A percentile compares a stretch with the other conserved stretches of the same genome.
Conservation (phyloP, 2,113 vertebrate genomes). For the Varanus salvator region DNA sequence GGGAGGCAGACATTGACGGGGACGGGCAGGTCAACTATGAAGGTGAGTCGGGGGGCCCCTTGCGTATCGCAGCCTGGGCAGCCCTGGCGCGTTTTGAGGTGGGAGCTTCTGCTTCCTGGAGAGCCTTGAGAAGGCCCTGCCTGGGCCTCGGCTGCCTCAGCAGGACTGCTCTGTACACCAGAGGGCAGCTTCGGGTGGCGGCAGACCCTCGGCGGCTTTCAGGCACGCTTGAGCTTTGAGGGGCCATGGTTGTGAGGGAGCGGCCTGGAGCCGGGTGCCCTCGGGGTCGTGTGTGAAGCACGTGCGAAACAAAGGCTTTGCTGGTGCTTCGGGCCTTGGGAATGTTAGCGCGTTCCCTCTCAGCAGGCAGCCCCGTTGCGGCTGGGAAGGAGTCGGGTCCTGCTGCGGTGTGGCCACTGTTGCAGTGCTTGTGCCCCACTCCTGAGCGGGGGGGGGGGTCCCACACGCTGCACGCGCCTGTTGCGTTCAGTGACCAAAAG, state of each 20-base stretch:
- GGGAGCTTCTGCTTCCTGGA: neutral
- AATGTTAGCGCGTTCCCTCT: neutral
- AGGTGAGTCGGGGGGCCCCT: slow-evolving; percentile 72
- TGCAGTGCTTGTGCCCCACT: too few relatives aligned
- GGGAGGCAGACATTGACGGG: slow-evolving; percentile 90
- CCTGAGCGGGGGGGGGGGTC: too few relatives aligned
- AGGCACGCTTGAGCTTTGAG: too few relatives aligned
- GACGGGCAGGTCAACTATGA: slow-evolving; percentile 94
- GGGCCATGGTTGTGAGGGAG: neutral
- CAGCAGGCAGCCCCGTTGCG: too few relatives aligned
- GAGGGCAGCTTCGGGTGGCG: neutral
- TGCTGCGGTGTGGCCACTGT: neutral
- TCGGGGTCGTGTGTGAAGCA: neutral
- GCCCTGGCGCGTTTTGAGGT: fast-evolving
- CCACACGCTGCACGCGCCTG: neutral
- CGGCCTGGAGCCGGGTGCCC: too few relatives aligned
- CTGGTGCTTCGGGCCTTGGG: neutral
- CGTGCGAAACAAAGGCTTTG: too few relatives aligned
- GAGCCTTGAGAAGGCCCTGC: neutral
- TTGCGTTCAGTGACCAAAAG: neutral
- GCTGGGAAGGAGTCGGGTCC: neutral
- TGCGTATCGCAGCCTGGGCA: neutral
- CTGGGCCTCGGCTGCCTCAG: neutral
- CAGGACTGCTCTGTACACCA: neutral
- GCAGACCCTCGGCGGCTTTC: neutral